Conservation (phyloP, 2,113 vertebrate species). For the Phocoena phocoena region DNA sequence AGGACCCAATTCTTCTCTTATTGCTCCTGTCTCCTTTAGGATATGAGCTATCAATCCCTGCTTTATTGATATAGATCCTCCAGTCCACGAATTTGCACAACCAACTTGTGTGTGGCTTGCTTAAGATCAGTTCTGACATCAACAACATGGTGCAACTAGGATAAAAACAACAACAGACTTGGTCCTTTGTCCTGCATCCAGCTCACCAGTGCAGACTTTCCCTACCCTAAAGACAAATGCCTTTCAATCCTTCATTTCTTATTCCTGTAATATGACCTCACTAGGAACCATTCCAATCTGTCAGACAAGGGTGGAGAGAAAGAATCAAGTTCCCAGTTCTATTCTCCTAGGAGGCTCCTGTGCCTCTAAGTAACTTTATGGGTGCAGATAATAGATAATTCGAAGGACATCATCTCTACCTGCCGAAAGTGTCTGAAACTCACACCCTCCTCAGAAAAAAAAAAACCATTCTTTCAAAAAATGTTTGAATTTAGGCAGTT, state of each 20-base stretch:
- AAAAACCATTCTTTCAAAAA: neutral
- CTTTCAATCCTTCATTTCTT: neutral
- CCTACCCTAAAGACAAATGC: neutral
- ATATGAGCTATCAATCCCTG: neutral
- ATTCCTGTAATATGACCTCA: slow-evolving; percentile 24
- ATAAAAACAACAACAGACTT: neutral
- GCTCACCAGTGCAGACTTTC: neutral
- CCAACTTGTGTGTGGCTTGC: neutral
- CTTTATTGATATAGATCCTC: neutral
- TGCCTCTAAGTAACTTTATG: slow-evolving; percentile 3
- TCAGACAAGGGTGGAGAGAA: neutral
- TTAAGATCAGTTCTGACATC: neutral
- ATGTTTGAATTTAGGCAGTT: neutral
- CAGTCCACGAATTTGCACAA: neutral
- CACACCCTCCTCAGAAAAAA: neutral
- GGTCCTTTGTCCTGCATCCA: neutral
- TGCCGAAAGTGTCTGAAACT: neutral
- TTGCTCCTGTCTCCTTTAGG: neutral
- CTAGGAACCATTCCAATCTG: neutral
- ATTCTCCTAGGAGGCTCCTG: neutral
- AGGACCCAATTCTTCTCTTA: neutral
- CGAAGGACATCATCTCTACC: neutral
- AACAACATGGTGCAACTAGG: neutral
- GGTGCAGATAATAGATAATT: neutral
- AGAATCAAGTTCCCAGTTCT: neutral